Evolutionary conservation across 1,140 invertebrate genomes (phyloP).

Genomic region (Hyphantria cunea): DNA sequence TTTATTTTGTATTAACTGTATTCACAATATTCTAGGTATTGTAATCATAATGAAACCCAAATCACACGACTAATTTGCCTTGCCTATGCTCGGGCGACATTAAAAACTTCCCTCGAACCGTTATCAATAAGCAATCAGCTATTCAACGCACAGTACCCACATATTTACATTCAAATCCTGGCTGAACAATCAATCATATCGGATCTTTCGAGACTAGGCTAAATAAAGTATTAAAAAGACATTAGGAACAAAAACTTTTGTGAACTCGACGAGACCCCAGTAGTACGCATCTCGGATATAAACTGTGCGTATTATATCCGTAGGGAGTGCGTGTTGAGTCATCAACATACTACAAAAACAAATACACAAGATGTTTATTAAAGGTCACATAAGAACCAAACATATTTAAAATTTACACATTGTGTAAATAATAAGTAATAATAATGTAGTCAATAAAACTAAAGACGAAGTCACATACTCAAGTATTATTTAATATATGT

Average conservation of each 20-base stretch:
- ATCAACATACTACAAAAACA: not conserved
- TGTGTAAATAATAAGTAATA: too few species aligned
- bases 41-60: too few species aligned
- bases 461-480: too few species aligned
- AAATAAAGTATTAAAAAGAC: conserved; percentile 66
- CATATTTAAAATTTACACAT: too few species aligned
- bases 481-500: too few species aligned
- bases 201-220: conserved; percentile 40
- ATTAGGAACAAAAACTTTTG: conserved; percentile 50
- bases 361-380: not conserved
- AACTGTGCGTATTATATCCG: not conserved
- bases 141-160: conserved; percentile 6
- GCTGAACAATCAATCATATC: conserved; percentile 54
- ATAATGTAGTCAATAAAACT: too few species aligned
- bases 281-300: not conserved
- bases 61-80: too few species aligned
- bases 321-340: not conserved
- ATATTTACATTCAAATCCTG: conserved; percentile 15
- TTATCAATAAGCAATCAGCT: conserved; percentile 24
- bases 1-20: too few species aligned
- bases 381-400: too few species aligned
- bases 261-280: conserved; percentile 20
- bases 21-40: too few species aligned
- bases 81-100: not conserved
- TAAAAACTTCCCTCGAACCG: conserved; percentile 6